A percentile compares a stretch with the other conserved stretches of the same genome.
Evolutionary conservation across 2,797 vertebrate genomes (phyloP).

Genomic region (Hephaestus fuliginosus): DNA sequence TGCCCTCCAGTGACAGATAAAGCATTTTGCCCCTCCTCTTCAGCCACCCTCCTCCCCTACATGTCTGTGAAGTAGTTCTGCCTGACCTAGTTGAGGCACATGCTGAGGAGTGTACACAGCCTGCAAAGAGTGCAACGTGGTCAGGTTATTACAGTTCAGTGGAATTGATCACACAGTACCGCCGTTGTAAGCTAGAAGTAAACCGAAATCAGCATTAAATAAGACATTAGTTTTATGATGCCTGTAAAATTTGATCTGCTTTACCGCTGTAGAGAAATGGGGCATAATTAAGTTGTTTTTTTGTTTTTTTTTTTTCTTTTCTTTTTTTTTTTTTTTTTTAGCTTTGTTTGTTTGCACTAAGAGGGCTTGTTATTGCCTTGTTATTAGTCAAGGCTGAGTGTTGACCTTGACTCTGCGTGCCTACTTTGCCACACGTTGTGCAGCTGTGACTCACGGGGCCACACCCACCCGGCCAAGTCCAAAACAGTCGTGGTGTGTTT

Average conservation of each 20-base stretch:
- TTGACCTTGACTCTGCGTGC: constrained; percentile 26
- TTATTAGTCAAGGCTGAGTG: constrained; percentile 44
- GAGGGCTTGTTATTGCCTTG: constrained; percentile 9
- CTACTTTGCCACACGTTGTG: constrained; percentile 24
- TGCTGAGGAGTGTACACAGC: constrained; percentile 11
- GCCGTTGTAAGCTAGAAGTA: background rate
- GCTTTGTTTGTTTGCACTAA: background rate
- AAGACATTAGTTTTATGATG: background rate
- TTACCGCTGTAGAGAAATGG: background rate
- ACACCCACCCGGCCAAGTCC: constrained; percentile 16
- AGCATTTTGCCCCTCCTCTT: constrained; percentile 29
- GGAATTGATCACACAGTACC: background rate
- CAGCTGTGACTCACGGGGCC: too few relatives aligned
- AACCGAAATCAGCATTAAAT: background rate
- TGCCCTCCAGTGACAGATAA: constrained; percentile 40
- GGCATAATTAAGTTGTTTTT: background rate
- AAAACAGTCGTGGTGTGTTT: constrained; percentile 58
- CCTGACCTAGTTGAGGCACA: constrained; percentile 54
- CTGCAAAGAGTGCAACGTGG: constrained; percentile 1
- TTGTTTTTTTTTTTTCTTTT: too few relatives aligned
- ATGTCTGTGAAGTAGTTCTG: constrained; percentile 39
- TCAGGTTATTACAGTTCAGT: background rate
- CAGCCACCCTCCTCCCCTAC: constrained; percentile 4
- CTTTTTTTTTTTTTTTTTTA: background rate
- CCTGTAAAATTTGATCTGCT: background rate